Evolutionary conservation across 2,797 vertebrate species (phyloP), one percentile per base, ranked within the genome.

Genomic region (Perodicticus potto): DNA sequence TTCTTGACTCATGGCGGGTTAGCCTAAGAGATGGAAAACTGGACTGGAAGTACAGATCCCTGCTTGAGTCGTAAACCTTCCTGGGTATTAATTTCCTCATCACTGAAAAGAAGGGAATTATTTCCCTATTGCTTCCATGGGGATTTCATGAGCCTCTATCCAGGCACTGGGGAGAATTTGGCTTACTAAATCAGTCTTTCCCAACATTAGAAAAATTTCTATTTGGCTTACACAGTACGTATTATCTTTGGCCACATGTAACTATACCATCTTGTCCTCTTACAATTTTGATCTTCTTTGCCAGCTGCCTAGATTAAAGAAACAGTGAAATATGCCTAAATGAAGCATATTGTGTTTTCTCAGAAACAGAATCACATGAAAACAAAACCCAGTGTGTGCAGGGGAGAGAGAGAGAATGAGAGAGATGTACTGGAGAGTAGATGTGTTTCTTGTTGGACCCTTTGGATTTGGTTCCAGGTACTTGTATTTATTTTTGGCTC

Each of bases 151-250:
- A 80, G 93, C 53, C 87, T 91, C 32, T 32, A 14, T 90, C 76
- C 86, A 93, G 86, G 32, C 49, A 81, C 57, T 61, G 43, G 55
- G 73, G 89, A 95, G 43, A 96, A 77, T 87, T 73, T 94, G 96
- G 49, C 86, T 94, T 87, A 55, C 29, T 89, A 96, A 95, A 94
- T 96, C 83, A 95, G 72, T 69, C 37, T 89, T 94, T 74, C 29
- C 37, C 11, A 84, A 87, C 89, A 95, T 76, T 82, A 95, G 81
- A 94, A 89, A 61, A 74, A 70, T 59, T 91, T 93, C 84, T 89
- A 10, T 93, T 93, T 97, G 78, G 92, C 57, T 55, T 29, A 27
- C 49, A 45, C 20, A 40, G 49, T 92, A 13, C 59, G n/a, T 10
- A 43, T 91, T 83, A 96, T 32, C 27, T 93, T 89, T 74, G 88